Evolutionary conservation across 1,140 invertebrate species (phyloP).

Genomic region (Chelonus insularis): DNA sequence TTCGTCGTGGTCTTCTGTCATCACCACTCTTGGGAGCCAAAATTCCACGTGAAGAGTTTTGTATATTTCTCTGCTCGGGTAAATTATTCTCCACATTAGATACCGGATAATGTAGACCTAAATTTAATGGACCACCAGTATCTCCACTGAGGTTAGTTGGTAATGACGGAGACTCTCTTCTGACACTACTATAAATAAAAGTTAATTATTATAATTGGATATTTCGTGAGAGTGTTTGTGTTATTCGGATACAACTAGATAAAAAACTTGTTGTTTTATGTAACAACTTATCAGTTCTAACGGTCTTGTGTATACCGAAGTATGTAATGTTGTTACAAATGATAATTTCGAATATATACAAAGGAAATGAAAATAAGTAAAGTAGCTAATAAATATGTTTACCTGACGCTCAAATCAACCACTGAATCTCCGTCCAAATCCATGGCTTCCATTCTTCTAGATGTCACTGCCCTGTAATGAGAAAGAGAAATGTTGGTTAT

Average conservation of each 20-base stretch:
- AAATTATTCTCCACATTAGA: constrained; percentile 45
- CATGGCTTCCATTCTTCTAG: constrained; percentile 65
- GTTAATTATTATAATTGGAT: no score
- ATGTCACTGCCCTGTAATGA: constrained; percentile 35
- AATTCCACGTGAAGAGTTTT: constrained; percentile 57
- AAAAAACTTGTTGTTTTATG: no score
- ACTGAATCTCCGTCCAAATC: constrained; percentile 68
- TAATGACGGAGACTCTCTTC: constrained; percentile 50
- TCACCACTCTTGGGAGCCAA: constrained; percentile 53
- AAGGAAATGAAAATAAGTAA: no score
- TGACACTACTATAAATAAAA: constrained; percentile 44
- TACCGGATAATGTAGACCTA: constrained; percentile 49
- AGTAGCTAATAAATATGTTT: no score
- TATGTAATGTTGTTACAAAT: no score
- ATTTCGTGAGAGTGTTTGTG: no score
- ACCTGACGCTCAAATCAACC: constrained; percentile 78
- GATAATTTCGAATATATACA: no score
- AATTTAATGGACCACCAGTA: constrained; percentile 45
- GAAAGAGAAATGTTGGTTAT: background rate
- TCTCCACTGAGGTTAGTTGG: constrained; percentile 39
- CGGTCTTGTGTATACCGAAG: no score
- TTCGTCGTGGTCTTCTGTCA: constrained; percentile 64
- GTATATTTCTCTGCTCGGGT: constrained; percentile 53
- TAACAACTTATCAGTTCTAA: no score
- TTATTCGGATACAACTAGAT: no score